Base-by-base conservation (phyloP, 1,140 invertebrate species). In the Lanistes nyassanus region DNA sequence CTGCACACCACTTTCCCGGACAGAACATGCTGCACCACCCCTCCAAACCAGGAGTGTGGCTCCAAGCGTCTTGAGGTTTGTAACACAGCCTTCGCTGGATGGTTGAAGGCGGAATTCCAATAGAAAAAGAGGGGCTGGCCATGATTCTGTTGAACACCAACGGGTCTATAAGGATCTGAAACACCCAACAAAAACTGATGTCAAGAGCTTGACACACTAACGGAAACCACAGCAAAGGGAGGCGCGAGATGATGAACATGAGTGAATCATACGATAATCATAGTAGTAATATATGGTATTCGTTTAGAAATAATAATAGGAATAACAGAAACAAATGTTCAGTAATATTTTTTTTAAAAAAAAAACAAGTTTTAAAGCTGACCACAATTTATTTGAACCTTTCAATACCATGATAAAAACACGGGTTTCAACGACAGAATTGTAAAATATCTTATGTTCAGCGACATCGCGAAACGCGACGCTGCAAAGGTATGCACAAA, bases 1-100 rank as follows among this genome's bases (percentile, higher is more conserved):
- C 71, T 9, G 60, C 71, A 34, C 76, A 77, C 65, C 65, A 74
- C 36, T 64, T 42, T 26, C 71, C 58, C 1, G 71, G 72, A 56
- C 72, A 77, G 66, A 58, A 62, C 26, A 23, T 58, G 21, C 29
- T 23, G 55, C 76, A 77, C 76, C 72, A 77, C 16, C 76, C 71
- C 13, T n/a, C 39, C 5, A 74, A 31, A 36, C 76, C 71, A 0
- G 71, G 72, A 11, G 71, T 69, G 47, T 56, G 34, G 11, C 26
- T 65, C 76, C 71, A 74, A 26, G 58, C 34, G n/a, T 53, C 21
- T 37, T 68, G 56, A 31, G 67, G 42, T 6, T 58, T 39, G 71
- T 74, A 77, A 29, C 71, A 77, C 2, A 74, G 56, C 21, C 58
- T 68, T 29, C 53, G 68, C 31, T 56, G 39, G 2, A 56, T 66